Conservation (phyloP, 2,888 invertebrate species). For the Lithophane ornitopus region DNA sequence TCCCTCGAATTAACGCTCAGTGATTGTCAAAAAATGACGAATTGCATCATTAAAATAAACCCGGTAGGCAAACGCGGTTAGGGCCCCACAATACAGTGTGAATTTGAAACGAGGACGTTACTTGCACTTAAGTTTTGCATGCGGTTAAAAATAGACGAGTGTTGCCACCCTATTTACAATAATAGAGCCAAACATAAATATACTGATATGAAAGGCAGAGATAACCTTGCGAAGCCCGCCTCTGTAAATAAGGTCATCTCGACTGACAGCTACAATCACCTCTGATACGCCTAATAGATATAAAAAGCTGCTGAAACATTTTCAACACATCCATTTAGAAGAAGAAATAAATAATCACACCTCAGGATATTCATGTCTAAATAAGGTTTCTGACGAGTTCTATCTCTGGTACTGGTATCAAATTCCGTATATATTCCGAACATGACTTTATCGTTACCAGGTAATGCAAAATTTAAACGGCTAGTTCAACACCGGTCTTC, state of each 20-base stretch:
- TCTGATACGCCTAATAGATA: constrained; percentile 61
- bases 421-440: constrained; percentile 31
- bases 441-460: constrained; percentile 35
- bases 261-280: constrained; percentile 69
- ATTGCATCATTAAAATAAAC: constrained; percentile 74
- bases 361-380: constrained; percentile 15
- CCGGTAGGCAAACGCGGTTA: constrained; percentile 39
- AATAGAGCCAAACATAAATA: constrained; percentile 66
- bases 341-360: constrained; percentile 16
- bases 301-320: constrained; percentile 41
- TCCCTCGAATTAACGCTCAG: constrained; percentile 75
- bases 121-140: constrained; percentile 36
- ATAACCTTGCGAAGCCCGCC: constrained; percentile 81
- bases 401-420: constrained; percentile 28
- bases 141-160: constrained; percentile 24
- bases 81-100: constrained; percentile 1
- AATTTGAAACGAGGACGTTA: constrained; percentile 1
- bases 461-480: constrained; percentile 40
- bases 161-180: constrained; percentile 30
- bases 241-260: constrained; percentile 81
- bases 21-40: constrained; percentile 79
- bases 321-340: constrained; percentile 19
- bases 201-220: constrained; percentile 74
- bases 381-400: constrained; percentile 27
- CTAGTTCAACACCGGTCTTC: constrained; percentile 27